Evolutionary conservation across 2,888 invertebrate genomes (phyloP).

Genomic region (Allygus modestus): DNA sequence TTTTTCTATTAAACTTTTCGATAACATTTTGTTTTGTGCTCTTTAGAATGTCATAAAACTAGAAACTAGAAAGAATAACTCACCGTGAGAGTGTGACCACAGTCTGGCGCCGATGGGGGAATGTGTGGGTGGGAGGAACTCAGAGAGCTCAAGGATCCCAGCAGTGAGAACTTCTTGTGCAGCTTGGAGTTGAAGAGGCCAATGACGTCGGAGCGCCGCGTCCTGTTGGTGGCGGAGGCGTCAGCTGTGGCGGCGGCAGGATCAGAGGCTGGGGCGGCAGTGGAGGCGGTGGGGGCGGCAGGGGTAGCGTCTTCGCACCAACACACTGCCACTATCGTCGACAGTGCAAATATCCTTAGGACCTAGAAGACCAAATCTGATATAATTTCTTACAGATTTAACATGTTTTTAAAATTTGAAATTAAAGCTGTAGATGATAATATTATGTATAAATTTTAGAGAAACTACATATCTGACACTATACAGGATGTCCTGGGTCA

Average conservation of each 20-base stretch:
- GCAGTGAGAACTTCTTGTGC: constrained; percentile 65
- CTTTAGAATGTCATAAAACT: too few relatives aligned
- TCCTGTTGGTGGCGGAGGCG: constrained; percentile 66
- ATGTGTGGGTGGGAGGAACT: constrained; percentile 59
- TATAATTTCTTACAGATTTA: background rate
- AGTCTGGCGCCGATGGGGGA: constrained; percentile 60
- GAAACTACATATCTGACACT: too few relatives aligned
- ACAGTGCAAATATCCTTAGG: constrained; percentile 21
- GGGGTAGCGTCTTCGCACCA: constrained; percentile 14
- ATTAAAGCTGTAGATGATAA: too few relatives aligned
- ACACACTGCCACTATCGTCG: constrained; percentile 2
- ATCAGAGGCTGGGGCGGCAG: background rate
- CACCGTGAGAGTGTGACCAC: constrained; percentile 64
- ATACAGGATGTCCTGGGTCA: too few relatives aligned
- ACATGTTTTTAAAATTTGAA: too few relatives aligned
- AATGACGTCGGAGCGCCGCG: constrained; percentile 70
- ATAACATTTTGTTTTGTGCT: too few relatives aligned
- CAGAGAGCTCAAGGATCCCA: constrained; percentile 65
- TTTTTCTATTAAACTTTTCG: too few relatives aligned
- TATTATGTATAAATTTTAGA: too few relatives aligned
- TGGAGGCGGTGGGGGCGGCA: constrained; percentile 33
- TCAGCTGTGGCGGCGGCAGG: background rate
- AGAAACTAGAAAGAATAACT: too few relatives aligned
- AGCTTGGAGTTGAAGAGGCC: constrained; percentile 63
- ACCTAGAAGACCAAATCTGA: background rate